Percentiles rank a stretch among this genome's conserved stretches.
Evolutionary conservation across 2,888 invertebrate genomes (phyloP).

Genomic region (Enchytraeus crypticus): DNA sequence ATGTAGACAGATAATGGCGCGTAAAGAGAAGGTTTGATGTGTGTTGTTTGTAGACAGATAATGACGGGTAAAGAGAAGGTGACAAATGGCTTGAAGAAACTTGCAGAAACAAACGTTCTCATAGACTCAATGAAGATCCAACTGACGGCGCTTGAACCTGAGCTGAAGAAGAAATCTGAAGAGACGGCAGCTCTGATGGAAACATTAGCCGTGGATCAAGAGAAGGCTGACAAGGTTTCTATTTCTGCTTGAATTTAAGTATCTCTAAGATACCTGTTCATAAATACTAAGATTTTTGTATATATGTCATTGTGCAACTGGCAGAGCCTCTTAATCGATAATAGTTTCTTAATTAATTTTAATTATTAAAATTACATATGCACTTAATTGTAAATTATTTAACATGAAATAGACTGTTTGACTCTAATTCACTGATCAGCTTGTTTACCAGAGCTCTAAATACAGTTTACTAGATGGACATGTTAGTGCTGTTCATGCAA

Average conservation of each 20-base stretch:
- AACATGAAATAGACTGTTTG: not conserved
- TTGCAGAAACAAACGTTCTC: constrained; percentile 69
- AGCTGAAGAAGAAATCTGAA: constrained; percentile 66
- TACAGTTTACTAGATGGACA: not conserved
- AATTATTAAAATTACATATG: too few relatives aligned
- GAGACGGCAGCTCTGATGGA: constrained; percentile 68
- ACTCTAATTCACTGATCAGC: not conserved
- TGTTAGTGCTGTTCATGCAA: too few relatives aligned
- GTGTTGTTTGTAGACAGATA: constrained; percentile 34
- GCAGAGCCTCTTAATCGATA: too few relatives aligned
- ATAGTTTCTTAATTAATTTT: too few relatives aligned
- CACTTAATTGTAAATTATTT: not conserved
- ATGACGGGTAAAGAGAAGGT: constrained; percentile 43
- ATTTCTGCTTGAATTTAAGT: not conserved
- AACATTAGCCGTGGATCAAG: constrained; percentile 68
- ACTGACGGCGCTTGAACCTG: constrained; percentile 60
- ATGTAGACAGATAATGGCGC: too few relatives aligned
- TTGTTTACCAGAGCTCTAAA: not conserved
- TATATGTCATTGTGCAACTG: not conserved
- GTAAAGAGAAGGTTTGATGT: not conserved
- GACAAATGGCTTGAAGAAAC: constrained; percentile 56
- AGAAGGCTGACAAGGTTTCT: constrained; percentile 64
- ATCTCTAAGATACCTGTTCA: not conserved
- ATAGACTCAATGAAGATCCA: constrained; percentile 71
- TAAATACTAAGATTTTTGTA: not conserved